Percentiles rank a stretch among this genome's conserved stretches.
Conservation (phyloP, 30 jellyfish, hydroid and myxozoan species). For the Aurelia sp. region DNA sequence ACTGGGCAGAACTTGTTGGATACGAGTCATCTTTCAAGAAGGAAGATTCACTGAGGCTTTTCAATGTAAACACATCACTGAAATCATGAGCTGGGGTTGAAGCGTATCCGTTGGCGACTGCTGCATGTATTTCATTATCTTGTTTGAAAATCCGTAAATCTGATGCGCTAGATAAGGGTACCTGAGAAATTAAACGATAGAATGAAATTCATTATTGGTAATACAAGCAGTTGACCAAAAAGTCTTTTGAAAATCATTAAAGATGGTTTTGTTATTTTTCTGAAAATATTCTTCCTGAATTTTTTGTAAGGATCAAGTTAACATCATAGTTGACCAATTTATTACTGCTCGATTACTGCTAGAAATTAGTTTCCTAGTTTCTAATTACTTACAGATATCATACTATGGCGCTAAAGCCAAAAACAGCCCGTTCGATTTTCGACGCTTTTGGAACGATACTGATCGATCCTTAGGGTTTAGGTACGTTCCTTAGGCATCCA, state of each 20-base stretch:
- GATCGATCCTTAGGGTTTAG: too few relatives aligned
- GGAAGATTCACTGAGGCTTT: not conserved
- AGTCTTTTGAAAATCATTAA: not conserved
- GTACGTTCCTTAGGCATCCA: too few relatives aligned
- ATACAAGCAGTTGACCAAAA: not conserved
- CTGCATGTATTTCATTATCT: constrained; percentile 7
- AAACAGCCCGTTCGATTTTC: too few relatives aligned
- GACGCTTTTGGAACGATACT: too few relatives aligned
- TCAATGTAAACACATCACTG: constrained; percentile 16
- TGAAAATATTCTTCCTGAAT: too few relatives aligned
- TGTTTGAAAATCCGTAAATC: constrained; percentile 10
- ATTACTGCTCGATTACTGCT: too few relatives aligned
- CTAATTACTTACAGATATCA: too few relatives aligned
- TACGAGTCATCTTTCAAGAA: constrained; percentile 2
- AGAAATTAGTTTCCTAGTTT: too few relatives aligned
- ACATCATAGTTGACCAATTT: too few relatives aligned
- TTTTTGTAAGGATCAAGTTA: too few relatives aligned
- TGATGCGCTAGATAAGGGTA: constrained; percentile 17
- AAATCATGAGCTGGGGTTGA: not conserved
- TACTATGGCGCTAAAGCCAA: too few relatives aligned
- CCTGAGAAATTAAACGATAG: not conserved
- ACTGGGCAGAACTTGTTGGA: constrained; percentile 17
- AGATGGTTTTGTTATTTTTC: not conserved
- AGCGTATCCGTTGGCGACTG: constrained; percentile 4
- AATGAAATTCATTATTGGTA: not conserved